Evolutionary conservation across 2,888 invertebrate species (phyloP), one percentile per base, ranked within the genome.

Genomic region (Leucozona laternaria): DNA sequence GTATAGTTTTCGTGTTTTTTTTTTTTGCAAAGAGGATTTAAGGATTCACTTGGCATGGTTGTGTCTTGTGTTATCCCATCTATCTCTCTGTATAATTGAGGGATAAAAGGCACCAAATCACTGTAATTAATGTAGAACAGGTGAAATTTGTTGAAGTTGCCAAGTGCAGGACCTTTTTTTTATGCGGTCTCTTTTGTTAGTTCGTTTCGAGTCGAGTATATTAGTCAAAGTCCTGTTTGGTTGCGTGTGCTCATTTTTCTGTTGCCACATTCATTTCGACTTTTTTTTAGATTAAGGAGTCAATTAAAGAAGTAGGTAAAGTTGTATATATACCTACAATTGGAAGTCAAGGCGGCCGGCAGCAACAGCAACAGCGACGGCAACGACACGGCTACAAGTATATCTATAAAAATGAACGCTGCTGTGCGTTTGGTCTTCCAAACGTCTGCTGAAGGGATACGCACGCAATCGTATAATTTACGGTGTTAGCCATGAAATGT

Each of bases 391-490:
- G 17, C 22, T 50, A 22, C 22, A 22, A 50, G 22, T 22, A 15
- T 37, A 37, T 50, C 20, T 34, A 34, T 58, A 58, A 13, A 28
- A n/a, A 31, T 31, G n/a, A n/a, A 40, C 40, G 15, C 22, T 43
- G 60, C 7, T 62, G 22, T 28, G 37, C 55, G 43, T 34, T 55
- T 3, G n/a, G 8, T 17, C 37, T 58, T 40, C 3, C 25, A 15
- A 53, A 53, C 28, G 72, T 57, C 62, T 79, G 70, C 20, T 40
- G 57, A 62, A 57, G 64, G 75, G 73, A 79, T 79, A 79, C 76
- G 84, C 84, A 84, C 84, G 84, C 84, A 79, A 84, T 84, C 84
- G 64, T 71, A 79, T 84, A 84, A 84, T 79, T 79, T 84, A 79
- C 79, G 84, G 79, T 79, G 53, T 71, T 60, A 66, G 34, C 84